Conservation (phyloP, 2,888 invertebrate species). For the Conistra vaccinii region DNA sequence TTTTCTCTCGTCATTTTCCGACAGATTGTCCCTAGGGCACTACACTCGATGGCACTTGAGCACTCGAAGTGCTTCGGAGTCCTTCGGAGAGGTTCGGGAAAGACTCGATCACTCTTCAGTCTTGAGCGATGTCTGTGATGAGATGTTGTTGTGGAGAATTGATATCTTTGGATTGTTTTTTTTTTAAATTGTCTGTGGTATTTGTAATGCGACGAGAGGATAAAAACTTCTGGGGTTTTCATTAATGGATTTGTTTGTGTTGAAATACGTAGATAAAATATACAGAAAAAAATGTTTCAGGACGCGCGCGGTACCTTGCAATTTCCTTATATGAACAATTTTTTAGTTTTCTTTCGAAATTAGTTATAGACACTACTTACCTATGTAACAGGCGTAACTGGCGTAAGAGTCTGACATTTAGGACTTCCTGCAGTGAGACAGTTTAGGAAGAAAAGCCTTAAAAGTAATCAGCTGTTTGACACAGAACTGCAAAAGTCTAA, state of each 20-base stretch:
- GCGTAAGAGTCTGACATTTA: background rate
- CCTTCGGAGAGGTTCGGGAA: slow-evolving; percentile 62
- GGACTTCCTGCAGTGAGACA: background rate
- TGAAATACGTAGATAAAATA: too few species aligned
- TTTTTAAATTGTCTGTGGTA: slow-evolving; percentile 7
- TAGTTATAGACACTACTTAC: background rate
- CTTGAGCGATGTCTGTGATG: slow-evolving; percentile 50
- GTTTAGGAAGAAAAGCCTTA: background rate
- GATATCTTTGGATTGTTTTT: slow-evolving; percentile 45
- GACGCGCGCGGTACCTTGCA: background rate
- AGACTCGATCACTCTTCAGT: slow-evolving; percentile 68
- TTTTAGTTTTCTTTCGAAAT: background rate
- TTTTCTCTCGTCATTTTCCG: slow-evolving; percentile 85
- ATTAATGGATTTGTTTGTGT: background rate
- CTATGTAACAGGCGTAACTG: background rate
- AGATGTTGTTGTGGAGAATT: slow-evolving; percentile 58
- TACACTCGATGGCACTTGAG: slow-evolving; percentile 67
- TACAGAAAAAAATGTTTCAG: background rate
- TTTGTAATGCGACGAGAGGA: background rate
- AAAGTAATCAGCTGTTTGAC: background rate
- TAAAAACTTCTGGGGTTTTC: background rate
- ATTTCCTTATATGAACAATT: background rate
- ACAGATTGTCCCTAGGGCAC: slow-evolving; percentile 76
- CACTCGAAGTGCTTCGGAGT: slow-evolving; percentile 66
- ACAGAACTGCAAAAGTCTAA: background rate